Base-by-base conservation (phyloP, 2,113 vertebrate species). In the Amazona guildingii region DNA sequence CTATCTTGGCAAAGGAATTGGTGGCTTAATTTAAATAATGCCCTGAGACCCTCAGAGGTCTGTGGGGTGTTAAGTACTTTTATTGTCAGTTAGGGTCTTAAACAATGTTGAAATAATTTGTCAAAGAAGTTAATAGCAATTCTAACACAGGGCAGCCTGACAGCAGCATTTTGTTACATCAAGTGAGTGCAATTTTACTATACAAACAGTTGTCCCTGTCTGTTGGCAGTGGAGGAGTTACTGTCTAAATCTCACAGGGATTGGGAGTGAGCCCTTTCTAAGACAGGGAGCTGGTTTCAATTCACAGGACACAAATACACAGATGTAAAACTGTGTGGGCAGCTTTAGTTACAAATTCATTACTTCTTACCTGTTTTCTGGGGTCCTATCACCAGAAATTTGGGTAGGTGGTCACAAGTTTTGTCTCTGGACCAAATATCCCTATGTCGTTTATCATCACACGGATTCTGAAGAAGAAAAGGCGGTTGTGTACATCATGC, bases 381-480 rank as follows among this genome's bases (percentile, higher is more conserved):
- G 35, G 98, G 98, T 94, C 98, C 98, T 76, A 98, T 98, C 68
- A 98, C 97, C 41, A 98, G 98, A 90, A 98, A 98, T 92, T 98
- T 98, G 88, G 98, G 98, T 63, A 98, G 92, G 73, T 98, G 98
- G 59, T 98, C 97, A 19, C 98, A 98, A 1, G 98, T 98, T 97
- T 98, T 98, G 63, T 98, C 98, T 94, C 98, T 98, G 92, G 98
- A 98, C 98, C 98, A 98, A 90, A 98, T 98, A 73, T 98, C 98
- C 91, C 98, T 97, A 95, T 98, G 98, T 13, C 98, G 95, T 91
- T 98, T 98, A 63, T 98, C 98, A 5, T 98, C 98, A 76, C 98
- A 98, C 0, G 98, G 98, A 94, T 98, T 98, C 98, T 98, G 90
- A 59, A 51, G 68, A 68, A 91, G 73, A 90, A 90, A 83, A 85